These are phyloP conservation scores for Tetramorium alpestre DNA, from an alignment of 1,140 invertebrate species.

Conservation along the genomic window DNA sequence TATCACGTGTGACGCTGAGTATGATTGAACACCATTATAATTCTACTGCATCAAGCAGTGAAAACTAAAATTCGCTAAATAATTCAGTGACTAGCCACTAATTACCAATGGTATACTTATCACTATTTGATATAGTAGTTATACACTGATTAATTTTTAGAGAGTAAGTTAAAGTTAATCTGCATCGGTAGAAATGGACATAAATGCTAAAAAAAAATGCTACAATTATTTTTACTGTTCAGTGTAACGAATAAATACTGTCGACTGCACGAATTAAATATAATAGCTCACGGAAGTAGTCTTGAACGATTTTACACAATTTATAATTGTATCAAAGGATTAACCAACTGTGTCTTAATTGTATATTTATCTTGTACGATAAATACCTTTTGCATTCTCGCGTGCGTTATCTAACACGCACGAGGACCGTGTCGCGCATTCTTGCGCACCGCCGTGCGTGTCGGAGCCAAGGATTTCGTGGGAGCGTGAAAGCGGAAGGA, in stretches of 20 bases:
- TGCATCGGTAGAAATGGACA: no score
- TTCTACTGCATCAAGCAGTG: no score
- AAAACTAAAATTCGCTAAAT: no score
- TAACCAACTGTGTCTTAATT: neutral
- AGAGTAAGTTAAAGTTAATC: no score
- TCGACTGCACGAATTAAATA: neutral
- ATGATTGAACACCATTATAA: no score
- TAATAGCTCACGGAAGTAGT: neutral
- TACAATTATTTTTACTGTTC: neutral
- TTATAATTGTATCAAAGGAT: neutral
- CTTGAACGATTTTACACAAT: neutral
- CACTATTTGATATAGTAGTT: no score
- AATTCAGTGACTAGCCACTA: no score
- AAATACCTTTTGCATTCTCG: neutral
- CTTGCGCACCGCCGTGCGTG: conserved; percentile 1
- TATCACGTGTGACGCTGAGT: no score
- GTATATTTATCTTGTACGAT: conserved; percentile 4
- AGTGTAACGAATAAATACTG: neutral
- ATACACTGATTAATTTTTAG: no score
- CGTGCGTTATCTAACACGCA: neutral
- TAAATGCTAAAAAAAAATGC: neutral
- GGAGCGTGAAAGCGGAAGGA: neutral
- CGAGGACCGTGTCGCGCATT: conserved; percentile 1
- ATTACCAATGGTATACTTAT: no score
- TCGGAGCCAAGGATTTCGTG: conserved; percentile 33